Conservation (phyloP, 2,797 vertebrate genomes). For the Rhinatrema bivittatum region DNA sequence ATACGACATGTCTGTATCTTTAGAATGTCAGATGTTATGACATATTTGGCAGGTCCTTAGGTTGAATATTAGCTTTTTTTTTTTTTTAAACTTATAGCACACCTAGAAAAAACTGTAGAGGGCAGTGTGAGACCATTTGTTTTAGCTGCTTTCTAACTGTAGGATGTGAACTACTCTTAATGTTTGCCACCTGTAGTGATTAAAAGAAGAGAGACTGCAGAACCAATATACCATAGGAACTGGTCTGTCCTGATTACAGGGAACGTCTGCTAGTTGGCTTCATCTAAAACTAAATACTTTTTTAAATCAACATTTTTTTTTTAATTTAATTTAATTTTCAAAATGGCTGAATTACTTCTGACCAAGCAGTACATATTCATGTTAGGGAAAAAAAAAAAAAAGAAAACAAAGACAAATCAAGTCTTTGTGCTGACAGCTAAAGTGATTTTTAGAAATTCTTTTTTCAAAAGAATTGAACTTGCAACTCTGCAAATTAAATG, state of each 20-base stretch:
- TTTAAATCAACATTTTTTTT: slow-evolving; percentile 1
- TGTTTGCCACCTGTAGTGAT: slow-evolving; percentile 37
- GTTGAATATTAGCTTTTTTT: background rate
- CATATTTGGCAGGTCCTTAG: slow-evolving; percentile 34
- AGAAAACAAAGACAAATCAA: slow-evolving; percentile 16
- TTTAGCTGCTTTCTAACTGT: background rate
- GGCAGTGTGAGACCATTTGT: slow-evolving; percentile 63
- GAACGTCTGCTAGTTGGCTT: slow-evolving; percentile 27
- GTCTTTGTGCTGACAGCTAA: slow-evolving; percentile 29
- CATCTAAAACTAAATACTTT: slow-evolving; percentile 28
- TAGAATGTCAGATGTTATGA: slow-evolving; percentile 26
- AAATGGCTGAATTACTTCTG: slow-evolving; percentile 17
- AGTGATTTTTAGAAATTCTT: slow-evolving; percentile 17
- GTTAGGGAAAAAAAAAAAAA: background rate
- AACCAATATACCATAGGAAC: slow-evolving; percentile 19
- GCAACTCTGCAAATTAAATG: background rate
- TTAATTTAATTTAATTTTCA: too few relatives aligned
- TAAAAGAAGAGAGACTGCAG: too few relatives aligned
- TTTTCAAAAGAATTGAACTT: slow-evolving; percentile 18
- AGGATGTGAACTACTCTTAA: slow-evolving; percentile 9
- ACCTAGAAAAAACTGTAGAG: slow-evolving; percentile 60
- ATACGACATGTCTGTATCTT: slow-evolving; percentile 23
- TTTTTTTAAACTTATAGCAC: too few relatives aligned
- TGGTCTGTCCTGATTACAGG: slow-evolving; percentile 24
- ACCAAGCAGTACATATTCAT: slow-evolving; percentile 19